phyloP scores from a whole-genome alignment of 2,113 vertebrate genomes.

The Cettia cetti region DNA sequence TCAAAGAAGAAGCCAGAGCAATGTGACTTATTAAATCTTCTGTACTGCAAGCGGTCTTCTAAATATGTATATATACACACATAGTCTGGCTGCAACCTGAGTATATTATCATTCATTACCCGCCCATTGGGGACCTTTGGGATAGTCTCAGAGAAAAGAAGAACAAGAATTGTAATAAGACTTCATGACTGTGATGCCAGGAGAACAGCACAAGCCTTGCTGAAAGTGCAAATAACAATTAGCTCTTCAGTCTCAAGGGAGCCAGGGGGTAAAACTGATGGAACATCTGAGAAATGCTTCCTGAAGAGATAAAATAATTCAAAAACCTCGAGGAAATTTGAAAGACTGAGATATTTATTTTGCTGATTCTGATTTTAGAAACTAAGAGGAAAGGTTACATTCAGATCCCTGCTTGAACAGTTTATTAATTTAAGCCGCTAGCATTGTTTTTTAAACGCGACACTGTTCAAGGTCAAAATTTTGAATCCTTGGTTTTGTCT shows the following conservation, averaged over 20 bases:
- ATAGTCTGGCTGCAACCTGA: not conserved
- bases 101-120: constrained; percentile 35
- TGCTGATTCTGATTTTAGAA: not conserved
- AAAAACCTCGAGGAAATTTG: constrained; percentile 20
- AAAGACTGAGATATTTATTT: not conserved
- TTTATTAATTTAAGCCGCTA: not conserved
- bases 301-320: not conserved
- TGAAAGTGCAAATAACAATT: constrained; percentile 50
- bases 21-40: constrained; percentile 14
- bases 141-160: not conserved
- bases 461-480: not conserved
- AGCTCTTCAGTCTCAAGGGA: constrained; percentile 12
- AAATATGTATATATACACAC: constrained; percentile 10
- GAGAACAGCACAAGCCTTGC: not conserved
- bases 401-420: not conserved
- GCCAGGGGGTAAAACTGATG: not conserved
- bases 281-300: not conserved
- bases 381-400: not conserved
- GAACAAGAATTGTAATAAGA: constrained; percentile 12
- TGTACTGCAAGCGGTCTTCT: not conserved
- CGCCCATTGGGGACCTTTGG: not conserved
- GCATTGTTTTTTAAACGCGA: not conserved
- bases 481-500: not conserved
- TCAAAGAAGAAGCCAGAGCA: not conserved
- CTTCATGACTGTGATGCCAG: not conserved